phyloP scores from a whole-genome alignment of 2,888 invertebrate genomes.

The Xanthorhoe designata region DNA sequence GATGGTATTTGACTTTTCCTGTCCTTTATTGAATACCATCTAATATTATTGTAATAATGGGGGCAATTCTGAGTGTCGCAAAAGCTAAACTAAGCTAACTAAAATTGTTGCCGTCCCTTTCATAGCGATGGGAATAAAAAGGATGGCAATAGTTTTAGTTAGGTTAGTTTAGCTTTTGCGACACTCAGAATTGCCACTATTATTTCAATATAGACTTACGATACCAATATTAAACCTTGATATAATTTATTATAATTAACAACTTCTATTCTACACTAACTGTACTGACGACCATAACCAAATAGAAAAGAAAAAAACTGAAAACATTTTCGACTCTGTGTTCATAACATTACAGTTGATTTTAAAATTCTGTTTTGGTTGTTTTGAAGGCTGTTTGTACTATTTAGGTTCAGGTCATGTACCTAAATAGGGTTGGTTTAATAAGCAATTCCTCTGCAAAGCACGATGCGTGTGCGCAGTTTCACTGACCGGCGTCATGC shows the following conservation, averaged over 20 bases:
- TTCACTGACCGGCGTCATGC: constrained; percentile 47
- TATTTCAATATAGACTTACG: not conserved
- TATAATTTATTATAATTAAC: not conserved
- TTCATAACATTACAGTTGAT: constrained; percentile 2
- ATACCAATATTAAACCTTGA: not conserved
- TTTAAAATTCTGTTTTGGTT: constrained; percentile 5
- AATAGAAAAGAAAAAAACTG: not conserved
- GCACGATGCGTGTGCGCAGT: constrained; percentile 69
- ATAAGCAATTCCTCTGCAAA: constrained; percentile 73
- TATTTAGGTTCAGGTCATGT: constrained; percentile 42
- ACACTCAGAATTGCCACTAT: no score
- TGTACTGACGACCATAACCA: not conserved
- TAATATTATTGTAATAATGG: not conserved
- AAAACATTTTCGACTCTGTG: constrained; percentile 19
- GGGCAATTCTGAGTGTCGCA: no score
- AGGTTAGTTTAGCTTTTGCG: no score
- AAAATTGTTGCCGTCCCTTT: no score
- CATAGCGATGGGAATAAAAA: no score
- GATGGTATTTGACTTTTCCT: not conserved
- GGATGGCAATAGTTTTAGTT: no score
- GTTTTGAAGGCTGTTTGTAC: constrained; percentile 66
- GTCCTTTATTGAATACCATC: not conserved
- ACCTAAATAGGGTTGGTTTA: constrained; percentile 49
- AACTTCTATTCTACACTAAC: constrained; percentile 3
- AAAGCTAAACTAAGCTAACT: no score